Evolutionary conservation across 2,888 invertebrate species (phyloP).

Genomic region (Pseudolycoriella hygida): DNA sequence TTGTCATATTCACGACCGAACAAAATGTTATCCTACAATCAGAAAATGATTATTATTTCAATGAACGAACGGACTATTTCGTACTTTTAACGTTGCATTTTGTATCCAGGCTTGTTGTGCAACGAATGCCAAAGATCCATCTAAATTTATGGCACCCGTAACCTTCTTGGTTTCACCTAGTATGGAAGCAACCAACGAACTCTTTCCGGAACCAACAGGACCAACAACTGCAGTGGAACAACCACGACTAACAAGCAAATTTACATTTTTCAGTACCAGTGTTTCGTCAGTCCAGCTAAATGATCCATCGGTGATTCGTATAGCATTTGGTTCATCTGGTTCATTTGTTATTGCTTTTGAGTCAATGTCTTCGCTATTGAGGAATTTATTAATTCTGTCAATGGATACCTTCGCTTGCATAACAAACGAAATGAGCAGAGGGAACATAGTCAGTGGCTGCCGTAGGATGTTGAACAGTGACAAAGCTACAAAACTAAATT

Average conservation of each 20-base stretch:
- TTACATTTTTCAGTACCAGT: constrained; percentile 55
- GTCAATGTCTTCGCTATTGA: constrained; percentile 36
- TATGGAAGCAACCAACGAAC: too few species aligned
- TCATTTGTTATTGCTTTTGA: too few species aligned
- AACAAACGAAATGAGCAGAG: constrained; percentile 20
- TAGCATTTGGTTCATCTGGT: constrained; percentile 37
- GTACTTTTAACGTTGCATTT: too few species aligned
- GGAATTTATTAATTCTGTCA: constrained; percentile 34
- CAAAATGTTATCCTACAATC: constrained; percentile 33
- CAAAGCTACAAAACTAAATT: constrained; percentile 35
- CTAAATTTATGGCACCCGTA: too few species aligned
- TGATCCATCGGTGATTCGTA: constrained; percentile 58
- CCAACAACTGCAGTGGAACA: constrained; percentile 73
- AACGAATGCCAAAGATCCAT: constrained; percentile 15
- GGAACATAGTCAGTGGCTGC: constrained; percentile 35
- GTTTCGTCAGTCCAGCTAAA: constrained; percentile 76
- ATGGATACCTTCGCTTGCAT: constrained; percentile 32
- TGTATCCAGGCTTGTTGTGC: constrained; percentile 38
- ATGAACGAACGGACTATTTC: too few species aligned
- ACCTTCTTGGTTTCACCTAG: too few species aligned
- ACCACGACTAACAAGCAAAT: constrained; percentile 45
- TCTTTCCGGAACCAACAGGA: constrained; percentile 47
- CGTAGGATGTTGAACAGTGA: constrained; percentile 38
- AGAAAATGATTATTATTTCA: too few species aligned
- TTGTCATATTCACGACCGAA: constrained; percentile 27